Evolutionary conservation across 2,113 vertebrate genomes (phyloP).

Genomic region (Tragulus kanchil): DNA sequence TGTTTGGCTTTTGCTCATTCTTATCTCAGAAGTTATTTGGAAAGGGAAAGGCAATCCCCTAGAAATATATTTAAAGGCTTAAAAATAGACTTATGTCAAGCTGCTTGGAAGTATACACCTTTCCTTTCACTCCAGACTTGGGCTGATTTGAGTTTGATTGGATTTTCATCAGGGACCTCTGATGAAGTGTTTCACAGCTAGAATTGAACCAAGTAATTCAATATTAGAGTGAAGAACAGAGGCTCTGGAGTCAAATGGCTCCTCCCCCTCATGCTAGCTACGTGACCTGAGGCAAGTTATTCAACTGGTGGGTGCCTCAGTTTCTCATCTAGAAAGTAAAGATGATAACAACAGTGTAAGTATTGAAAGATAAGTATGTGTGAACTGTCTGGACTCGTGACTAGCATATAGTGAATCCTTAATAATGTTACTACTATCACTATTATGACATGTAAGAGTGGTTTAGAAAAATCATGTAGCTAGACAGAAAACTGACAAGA

Average conservation of each 20-base stretch:
- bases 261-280: background rate
- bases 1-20: background rate
- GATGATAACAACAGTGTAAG: background rate
- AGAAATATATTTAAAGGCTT: conserved; percentile 46
- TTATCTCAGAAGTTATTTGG: background rate
- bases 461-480: background rate
- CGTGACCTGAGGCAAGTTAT: background rate
- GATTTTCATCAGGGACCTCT: conserved; percentile 37
- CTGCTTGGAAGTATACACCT: background rate
- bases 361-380: background rate
- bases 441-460: background rate
- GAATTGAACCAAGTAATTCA: background rate
- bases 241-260: background rate
- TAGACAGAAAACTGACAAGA: conserved; percentile 38
- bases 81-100: conserved; percentile 30
- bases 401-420: background rate
- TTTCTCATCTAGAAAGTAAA: background rate
- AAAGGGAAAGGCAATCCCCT: background rate
- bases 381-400: background rate
- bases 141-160: conserved; percentile 3
- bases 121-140: background rate
- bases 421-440: background rate
- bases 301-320: background rate
- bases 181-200: conserved; percentile 37
- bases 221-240: background rate